A percentile compares a stretch with the other conserved stretches of the same genome.
Evolutionary conservation across 2,797 vertebrate species (phyloP).

Genomic region (Gila robusta): DNA sequence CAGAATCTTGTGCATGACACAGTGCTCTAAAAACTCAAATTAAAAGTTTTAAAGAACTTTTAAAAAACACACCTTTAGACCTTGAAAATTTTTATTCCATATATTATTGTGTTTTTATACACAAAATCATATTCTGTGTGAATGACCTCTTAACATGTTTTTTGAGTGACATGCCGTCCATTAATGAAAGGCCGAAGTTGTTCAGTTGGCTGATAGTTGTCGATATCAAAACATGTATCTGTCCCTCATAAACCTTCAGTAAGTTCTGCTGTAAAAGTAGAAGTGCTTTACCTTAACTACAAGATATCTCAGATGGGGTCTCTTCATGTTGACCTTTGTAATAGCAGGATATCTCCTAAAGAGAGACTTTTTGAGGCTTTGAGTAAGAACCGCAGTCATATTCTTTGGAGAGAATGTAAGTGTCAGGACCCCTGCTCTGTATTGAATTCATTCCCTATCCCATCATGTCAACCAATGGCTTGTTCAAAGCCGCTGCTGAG

Average conservation of each 20-base stretch:
- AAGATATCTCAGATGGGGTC: conserved; percentile 2
- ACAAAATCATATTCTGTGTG: background rate
- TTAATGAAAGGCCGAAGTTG: background rate
- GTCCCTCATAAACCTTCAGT: background rate
- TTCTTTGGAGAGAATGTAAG: conserved; percentile 25
- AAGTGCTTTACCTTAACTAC: background rate
- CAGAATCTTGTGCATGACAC: background rate
- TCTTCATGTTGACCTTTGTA: conserved; percentile 23
- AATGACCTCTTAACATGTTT: background rate
- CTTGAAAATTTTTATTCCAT: background rate
- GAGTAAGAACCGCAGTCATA: conserved; percentile 12
- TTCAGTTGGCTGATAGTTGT: background rate
- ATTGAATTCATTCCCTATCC: conserved; percentile 29
- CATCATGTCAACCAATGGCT: conserved; percentile 42
- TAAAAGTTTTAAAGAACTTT: background rate
- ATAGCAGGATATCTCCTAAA: conserved; percentile 21
- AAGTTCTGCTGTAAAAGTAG: background rate
- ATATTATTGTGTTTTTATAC: background rate
- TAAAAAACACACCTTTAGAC: background rate
- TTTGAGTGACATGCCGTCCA: background rate
- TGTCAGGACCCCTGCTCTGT: conserved; percentile 42
- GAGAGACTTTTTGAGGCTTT: conserved; percentile 1
- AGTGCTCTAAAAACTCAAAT: background rate
- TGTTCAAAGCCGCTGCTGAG: conserved; percentile 44
- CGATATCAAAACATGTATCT: background rate